Base-by-base conservation (phyloP, 1,140 invertebrate genomes). In the Trypoxylus dichotomus region DNA sequence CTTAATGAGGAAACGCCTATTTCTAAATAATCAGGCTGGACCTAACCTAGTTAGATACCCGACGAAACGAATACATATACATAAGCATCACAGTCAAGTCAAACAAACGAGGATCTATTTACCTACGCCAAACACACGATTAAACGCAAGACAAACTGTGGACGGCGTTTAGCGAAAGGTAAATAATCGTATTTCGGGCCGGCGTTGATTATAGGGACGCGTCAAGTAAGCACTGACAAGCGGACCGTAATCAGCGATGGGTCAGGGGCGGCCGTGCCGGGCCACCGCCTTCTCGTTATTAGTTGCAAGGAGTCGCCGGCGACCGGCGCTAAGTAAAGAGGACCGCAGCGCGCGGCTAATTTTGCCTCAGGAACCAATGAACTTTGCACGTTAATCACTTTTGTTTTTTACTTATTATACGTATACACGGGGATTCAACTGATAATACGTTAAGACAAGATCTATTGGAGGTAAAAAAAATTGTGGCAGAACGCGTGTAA, bases 141-240 rank as follows among this genome's bases (percentile, higher is more conserved):
- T 68, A 68, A 68, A 68, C 60, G 60, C 60, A 29, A 68, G 60
- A 68, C 60, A 24, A 68, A 68, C 60, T 24, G 60, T 68, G 27
- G 19, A 68, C 27, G 60, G 60, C 60, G 27, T 68, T 68, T 68
- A 68, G 60, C 60, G 60, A 68, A 68, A 68, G 60, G 60, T 68
- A 68, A 68, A 68, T 68, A 68, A 68, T 68, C 60, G 60, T 68
- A 68, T 68, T 68, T 68, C 60, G 60, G 60, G 24, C 24, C 24
- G 60, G 60, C 60, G 60, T 68, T 68, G 60, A 68, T 68, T 68
- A 68, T 68, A 68, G 60, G 60, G 60, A 68, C 27, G 60, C 60
- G 60, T 68, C 60, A 68, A 68, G 60, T 68, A 68, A 24, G 60
- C 60, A 68, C 60, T 68, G 60, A 68, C 60, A 68, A 68, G 19